phyloP scores from a whole-genome alignment of 2,797 vertebrate species.

The Spea hammondii region DNA sequence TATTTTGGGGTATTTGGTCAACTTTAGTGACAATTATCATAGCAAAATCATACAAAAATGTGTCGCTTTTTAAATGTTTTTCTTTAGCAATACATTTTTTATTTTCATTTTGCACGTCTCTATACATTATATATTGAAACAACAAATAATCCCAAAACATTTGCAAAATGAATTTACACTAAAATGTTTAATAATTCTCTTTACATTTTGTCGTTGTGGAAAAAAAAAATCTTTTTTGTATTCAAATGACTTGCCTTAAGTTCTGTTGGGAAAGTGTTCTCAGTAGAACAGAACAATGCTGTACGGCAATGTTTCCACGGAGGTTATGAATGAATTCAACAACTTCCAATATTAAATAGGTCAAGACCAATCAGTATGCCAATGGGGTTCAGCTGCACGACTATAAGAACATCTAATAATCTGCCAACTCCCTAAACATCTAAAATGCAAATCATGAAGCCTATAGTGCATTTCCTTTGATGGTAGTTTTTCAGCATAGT shows the following conservation, averaged over 20 bases:
- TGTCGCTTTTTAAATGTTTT: too few species aligned
- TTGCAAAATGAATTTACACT: too few species aligned
- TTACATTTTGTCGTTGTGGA: neutral
- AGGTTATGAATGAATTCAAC: conserved; percentile 20
- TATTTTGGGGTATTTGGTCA: too few species aligned
- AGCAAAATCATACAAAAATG: too few species aligned
- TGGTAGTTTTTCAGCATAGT: conserved; percentile 10
- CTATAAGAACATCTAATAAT: conserved; percentile 15
- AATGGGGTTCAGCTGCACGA: neutral
- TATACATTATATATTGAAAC: too few species aligned
- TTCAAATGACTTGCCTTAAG: neutral
- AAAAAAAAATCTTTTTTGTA: neutral
- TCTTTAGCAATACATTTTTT: too few species aligned
- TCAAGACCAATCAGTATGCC: conserved; percentile 20
- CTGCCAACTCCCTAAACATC: conserved; percentile 17
- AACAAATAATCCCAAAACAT: too few species aligned
- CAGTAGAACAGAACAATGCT: conserved; percentile 4
- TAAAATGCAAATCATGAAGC: conserved; percentile 3
- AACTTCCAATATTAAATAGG: conserved; percentile 26
- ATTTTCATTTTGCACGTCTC: too few species aligned
- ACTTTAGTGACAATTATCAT: too few species aligned
- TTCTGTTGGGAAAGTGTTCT: conserved; percentile 13
- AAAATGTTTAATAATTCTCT: neutral
- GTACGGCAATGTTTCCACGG: neutral
- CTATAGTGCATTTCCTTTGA: conserved; percentile 16